Base-by-base conservation (phyloP, 2,113 vertebrate genomes). In the Amblyornis subalaris region DNA sequence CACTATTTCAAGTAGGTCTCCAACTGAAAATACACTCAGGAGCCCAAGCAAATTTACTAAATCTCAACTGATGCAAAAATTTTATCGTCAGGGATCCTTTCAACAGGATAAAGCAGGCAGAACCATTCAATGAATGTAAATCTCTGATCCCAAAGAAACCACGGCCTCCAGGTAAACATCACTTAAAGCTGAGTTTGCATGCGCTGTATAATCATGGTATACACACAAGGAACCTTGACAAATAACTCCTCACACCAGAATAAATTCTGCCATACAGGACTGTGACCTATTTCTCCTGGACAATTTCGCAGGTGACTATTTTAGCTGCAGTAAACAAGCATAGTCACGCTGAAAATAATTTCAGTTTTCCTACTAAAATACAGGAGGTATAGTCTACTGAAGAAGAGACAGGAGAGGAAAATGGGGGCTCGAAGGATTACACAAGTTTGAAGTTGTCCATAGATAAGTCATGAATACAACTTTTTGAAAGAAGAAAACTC, bases 51-150 rank as follows among this genome's bases (percentile, higher is more conserved):
- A 60, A 92, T 69, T n/a, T 83, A 70, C 66, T 40, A 66, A 93
- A 88, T 70, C 50, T 57, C 74, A 88, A 31, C 42, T 44, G 58
- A 86, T 81, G 61, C 50, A 81, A 81, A 91, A 83, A 35, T 29
- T 54, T 54, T 86, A 57, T 14, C 58, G 54, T 65, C 72, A 90
- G 85, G 45, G 57, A 95, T 94, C 95, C 79, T 95, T 96, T 91
- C 85, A 96, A 82, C 47, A 94, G 89, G 67, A 82, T 74, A 91
- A 93, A 77, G 84, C 78, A 85, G 84, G 78, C 86, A 93, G 65
- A 89, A 84, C 60, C 70, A 85, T 54, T 85, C 83, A 87, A 89
- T 58, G 94, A 97, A 94, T 48, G 82, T 89, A 97, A 95, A 88
- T 47, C 57, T 88, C 69, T 93, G 85, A 90, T 94, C 79, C 79